Evolutionary conservation across 1,140 invertebrate species (phyloP).

Genomic region (roundworm (Caenorhabditis elegans)): WBcel235 BX284606.5:9481001-9481500

Average conservation of each 20-base stretch:
- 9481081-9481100: neutral
- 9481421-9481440: too few relatives aligned
- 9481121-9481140: neutral
- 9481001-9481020: slow-evolving; percentile 9
- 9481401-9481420: too few relatives aligned
- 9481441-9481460: too few relatives aligned
- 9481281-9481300: neutral
- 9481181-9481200: slow-evolving; percentile 25
- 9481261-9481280: neutral
- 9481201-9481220: too few relatives aligned
- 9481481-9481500: too few relatives aligned
- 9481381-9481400: too few relatives aligned
- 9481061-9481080: neutral
- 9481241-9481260: slow-evolving; percentile 4
- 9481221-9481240: neutral
- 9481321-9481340: neutral
- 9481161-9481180: neutral
- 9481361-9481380: too few relatives aligned
- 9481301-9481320: neutral
- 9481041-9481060: neutral
- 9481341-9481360: neutral
- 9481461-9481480: too few relatives aligned
- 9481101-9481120: neutral
- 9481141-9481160: neutral
- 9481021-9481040: slow-evolving; percentile 9